These are phyloP conservation scores for Clanis bilineata DNA, from an alignment of 2,888 invertebrate genomes.

Conservation along the genomic window DNA sequence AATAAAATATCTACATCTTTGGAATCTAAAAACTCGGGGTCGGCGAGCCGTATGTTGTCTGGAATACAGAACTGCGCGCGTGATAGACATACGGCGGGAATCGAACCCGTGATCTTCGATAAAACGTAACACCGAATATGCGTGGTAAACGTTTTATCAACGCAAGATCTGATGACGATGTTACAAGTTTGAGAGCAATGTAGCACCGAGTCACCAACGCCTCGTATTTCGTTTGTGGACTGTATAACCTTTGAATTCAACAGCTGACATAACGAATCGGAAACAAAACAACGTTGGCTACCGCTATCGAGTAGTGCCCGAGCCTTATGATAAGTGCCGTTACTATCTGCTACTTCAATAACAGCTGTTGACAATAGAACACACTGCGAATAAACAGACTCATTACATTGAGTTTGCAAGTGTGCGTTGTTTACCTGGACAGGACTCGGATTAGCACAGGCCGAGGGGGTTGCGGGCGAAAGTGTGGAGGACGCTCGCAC, in stretches of 20 bases:
- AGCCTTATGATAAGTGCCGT: no score
- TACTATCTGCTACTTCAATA: no score
- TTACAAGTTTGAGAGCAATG: neutral
- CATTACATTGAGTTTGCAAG: neutral
- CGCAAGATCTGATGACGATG: neutral
- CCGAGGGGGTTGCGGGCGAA: neutral
- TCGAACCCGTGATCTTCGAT: conserved; percentile 5
- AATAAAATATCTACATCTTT: no score
- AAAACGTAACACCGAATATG: conserved; percentile 7
- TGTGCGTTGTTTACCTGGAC: neutral
- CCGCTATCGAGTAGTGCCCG: no score
- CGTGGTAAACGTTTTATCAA: neutral
- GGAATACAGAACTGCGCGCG: neutral
- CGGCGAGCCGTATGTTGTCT: no score
- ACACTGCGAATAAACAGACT: no score
- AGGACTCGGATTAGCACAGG: neutral
- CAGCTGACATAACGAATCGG: no score
- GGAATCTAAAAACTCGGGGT: no score
- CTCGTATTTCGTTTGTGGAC: neutral
- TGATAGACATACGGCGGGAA: conserved; percentile 2
- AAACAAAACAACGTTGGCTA: no score
- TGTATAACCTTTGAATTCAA: neutral
- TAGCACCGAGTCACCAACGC: conserved; percentile 4
- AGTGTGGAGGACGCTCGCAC: neutral
- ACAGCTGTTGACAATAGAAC: no score